phyloP scores from a whole-genome alignment of 2,888 invertebrate genomes.

The Synergus umbraculus region DNA sequence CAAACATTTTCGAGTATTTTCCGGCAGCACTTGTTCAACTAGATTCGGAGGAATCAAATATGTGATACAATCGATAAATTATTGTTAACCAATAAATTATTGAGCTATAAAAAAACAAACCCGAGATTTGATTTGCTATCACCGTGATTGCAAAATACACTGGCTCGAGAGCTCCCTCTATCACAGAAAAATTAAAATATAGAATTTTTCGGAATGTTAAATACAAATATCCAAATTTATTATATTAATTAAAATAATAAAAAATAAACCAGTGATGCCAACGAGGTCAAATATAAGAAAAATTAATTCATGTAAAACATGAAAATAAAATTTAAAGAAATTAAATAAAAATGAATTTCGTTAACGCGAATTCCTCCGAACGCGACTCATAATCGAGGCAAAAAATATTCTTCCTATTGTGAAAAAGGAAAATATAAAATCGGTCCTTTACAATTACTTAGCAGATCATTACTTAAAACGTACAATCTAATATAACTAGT shows the following conservation, averaged over 20 bases:
- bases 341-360: not conserved
- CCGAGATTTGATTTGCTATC: constrained; percentile 47
- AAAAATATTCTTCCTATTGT: not conserved
- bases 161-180: constrained; percentile 14
- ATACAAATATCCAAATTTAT: constrained; percentile 1
- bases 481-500: constrained; percentile 31
- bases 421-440: not conserved
- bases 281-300: not conserved
- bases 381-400: not conserved
- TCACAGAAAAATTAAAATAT: constrained; percentile 30
- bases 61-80: no score
- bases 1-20: constrained; percentile 52
- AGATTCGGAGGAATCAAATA: constrained; percentile 43
- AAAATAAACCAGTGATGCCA: not conserved
- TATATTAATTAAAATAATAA: constrained; percentile 1
- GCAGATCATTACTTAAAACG: constrained; percentile 1
- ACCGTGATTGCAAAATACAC: constrained; percentile 45
- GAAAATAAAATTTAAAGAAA: not conserved
- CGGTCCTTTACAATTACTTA: constrained; percentile 8
- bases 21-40: constrained; percentile 42
- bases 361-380: constrained; percentile 19
- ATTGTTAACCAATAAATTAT: not conserved
- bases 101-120: constrained; percentile 48
- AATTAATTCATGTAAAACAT: not conserved
- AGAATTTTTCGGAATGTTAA: constrained; percentile 21